Evolutionary conservation across 2,797 vertebrate genomes (phyloP).

Genomic region (Enteromius fasciolatus): DNA sequence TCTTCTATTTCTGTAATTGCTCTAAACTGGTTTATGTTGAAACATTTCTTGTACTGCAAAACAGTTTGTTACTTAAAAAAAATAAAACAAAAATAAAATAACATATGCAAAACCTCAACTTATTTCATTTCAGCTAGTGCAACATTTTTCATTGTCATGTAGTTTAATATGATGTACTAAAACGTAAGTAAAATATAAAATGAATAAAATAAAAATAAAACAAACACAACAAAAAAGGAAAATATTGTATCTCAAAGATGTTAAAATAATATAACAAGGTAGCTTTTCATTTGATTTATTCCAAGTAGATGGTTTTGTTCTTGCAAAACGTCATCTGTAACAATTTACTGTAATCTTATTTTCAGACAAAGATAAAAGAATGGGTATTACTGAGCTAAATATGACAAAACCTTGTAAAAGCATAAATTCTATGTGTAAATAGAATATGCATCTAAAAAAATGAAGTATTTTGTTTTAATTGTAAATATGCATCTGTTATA

Average conservation of each 20-base stretch:
- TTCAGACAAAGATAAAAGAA: not conserved
- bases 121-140: not conserved
- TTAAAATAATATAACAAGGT: not conserved
- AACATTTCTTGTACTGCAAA: not conserved
- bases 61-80: not conserved
- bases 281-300: not conserved
- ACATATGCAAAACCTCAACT: not conserved
- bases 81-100: not conserved
- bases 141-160: not conserved
- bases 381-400: not conserved
- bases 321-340: not conserved
- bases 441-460: not conserved
- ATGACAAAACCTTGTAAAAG: not conserved
- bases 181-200: not conserved
- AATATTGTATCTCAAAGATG: not conserved
- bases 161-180: not conserved
- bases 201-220: not conserved
- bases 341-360: not conserved
- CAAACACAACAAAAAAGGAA: not conserved
- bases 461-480: not conserved
- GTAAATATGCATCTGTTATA: not conserved
- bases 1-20: not conserved
- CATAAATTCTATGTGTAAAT: not conserved
- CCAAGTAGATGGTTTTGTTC: not conserved
- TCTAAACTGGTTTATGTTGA: not conserved